Base-by-base conservation (phyloP, 2,888 invertebrate genomes). In the Xanthia togata region DNA sequence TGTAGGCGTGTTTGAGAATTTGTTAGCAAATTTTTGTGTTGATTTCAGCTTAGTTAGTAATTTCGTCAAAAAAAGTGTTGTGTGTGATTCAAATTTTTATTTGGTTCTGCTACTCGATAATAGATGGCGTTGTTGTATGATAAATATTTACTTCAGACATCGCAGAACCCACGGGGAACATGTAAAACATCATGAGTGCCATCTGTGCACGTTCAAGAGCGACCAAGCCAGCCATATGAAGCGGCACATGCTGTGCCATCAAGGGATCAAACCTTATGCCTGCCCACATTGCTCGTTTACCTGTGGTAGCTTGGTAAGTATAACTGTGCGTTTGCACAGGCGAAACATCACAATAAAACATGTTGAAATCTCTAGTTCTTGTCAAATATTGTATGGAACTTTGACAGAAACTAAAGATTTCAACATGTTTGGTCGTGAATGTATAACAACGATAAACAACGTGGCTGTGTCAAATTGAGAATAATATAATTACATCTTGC, bases 251-350 rank as follows among this genome's bases (percentile, higher is more conserved):
- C 97, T 98, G 8, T 97, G 98, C 41, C 99, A 99, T 92, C 98
- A 98, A 8, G 98, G 98, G 6, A 97, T 97, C 53, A 98, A 98
- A 92, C 99, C 99, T 0, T 99, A 98, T 94, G 97, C 97, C 72
- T 99, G 99, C 94, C 98, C 98, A 0, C 97, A 98, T 92, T 99
- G 99, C 92, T 89, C 96, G 44, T 98, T 98, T 89, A 97, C 97
- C 9, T 98, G 98, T 93, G 98, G 98, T 84, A 98, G 98, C 90
- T 97, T 98, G 96, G 98, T 98, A 94, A 97, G 97, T 69, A 44
- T 4, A n/a, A n/a, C n/a, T n/a, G n/a, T n/a, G n/a, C n/a, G n/a
- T n/a, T n/a, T n/a, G n/a, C n/a, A n/a, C n/a, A n/a, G n/a, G n/a
- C n/a, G n/a, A n/a, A n/a, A n/a, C n/a, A n/a, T n/a, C n/a, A n/a